These are phyloP conservation scores for Slavum lentiscoides DNA, from an alignment of 2,888 invertebrate species.

Conservation along the genomic window DNA sequence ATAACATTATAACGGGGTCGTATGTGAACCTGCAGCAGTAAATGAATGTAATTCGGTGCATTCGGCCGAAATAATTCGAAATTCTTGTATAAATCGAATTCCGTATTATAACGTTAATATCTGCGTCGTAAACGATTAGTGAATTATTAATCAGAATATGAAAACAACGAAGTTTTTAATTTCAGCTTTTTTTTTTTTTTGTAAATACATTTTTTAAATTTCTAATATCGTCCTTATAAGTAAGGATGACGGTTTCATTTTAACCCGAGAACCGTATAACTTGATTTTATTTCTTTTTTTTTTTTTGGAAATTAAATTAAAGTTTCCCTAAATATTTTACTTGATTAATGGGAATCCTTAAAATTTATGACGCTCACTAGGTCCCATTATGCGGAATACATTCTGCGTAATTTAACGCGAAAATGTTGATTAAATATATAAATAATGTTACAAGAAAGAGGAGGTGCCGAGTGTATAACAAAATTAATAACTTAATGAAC, in stretches of 20 bases:
- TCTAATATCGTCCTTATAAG: not conserved
- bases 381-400: not conserved
- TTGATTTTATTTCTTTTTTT: not conserved
- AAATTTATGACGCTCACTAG: conserved; percentile 7
- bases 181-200: too few species aligned
- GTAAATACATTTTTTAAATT: not conserved
- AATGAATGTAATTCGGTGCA: too few species aligned
- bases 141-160: too few species aligned
- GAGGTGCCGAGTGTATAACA: not conserved
- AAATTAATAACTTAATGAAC: conserved; percentile 28
- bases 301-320: not conserved
- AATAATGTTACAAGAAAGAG: conserved; percentile 43
- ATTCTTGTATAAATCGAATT: too few species aligned
- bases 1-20: too few species aligned
- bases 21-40: too few species aligned
- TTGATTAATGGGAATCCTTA: conserved; percentile 19
- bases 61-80: too few species aligned
- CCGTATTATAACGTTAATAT: too few species aligned
- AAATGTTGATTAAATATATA: conserved; percentile 35
- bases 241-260: not conserved
- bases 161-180: too few species aligned
- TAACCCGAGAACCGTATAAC: not conserved
- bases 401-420: conserved; percentile 6
- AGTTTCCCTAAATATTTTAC: conserved; percentile 6
- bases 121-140: too few species aligned